Conservation (phyloP, 2,888 invertebrate species). For the Camponotus fellah region DNA sequence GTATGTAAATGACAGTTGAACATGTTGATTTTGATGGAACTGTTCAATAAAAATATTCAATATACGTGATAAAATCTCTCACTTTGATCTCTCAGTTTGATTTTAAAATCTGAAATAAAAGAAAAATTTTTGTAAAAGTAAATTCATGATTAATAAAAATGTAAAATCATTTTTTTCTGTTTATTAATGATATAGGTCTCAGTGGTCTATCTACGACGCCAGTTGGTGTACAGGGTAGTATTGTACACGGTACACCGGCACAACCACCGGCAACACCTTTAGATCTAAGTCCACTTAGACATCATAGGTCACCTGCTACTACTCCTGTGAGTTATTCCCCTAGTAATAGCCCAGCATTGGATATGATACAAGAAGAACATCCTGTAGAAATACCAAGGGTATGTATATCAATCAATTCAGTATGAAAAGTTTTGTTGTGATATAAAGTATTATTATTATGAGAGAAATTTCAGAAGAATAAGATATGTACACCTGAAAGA, state of each 20-base stretch:
- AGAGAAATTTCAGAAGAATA: not conserved
- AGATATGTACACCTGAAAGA: not conserved
- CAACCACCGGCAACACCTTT: constrained; percentile 87
- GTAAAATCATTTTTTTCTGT: constrained; percentile 16
- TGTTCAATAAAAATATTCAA: not conserved
- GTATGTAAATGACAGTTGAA: no score
- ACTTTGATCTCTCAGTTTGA: not conserved
- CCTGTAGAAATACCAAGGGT: constrained; percentile 86
- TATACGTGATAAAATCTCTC: not conserved
- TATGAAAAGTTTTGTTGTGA: not conserved
- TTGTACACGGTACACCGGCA: constrained; percentile 91
- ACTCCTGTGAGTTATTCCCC: constrained; percentile 86
- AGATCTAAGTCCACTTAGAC: constrained; percentile 86
- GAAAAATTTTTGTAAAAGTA: not conserved
- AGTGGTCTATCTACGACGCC: constrained; percentile 91
- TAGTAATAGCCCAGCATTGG: constrained; percentile 89
- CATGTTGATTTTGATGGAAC: not conserved
- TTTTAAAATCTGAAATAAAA: not conserved
- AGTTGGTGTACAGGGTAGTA: constrained; percentile 88
- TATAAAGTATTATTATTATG: not conserved
- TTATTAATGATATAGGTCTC: constrained; percentile 87
- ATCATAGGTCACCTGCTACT: constrained; percentile 85
- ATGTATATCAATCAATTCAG: constrained; percentile 57
- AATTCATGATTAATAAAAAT: not conserved
- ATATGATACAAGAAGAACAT: constrained; percentile 93